phyloP scores from a whole-genome alignment of 2,797 vertebrate species.

The Artibeus lituratus region DNA sequence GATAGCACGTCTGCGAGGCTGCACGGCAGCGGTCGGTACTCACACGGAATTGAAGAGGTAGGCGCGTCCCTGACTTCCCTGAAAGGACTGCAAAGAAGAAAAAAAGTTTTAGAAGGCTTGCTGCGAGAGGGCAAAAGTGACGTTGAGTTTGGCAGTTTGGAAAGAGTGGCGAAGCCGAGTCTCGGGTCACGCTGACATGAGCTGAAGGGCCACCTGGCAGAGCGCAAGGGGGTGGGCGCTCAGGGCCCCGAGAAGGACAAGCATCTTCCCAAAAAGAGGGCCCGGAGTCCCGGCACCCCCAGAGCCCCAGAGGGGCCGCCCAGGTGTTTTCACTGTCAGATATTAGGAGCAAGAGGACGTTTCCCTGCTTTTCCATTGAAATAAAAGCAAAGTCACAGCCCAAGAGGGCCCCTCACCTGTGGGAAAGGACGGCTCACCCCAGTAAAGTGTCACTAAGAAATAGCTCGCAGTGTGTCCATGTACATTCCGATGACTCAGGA shows the following conservation, averaged over 20 bases:
- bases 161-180: background rate
- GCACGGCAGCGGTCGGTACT: conserved; percentile 79
- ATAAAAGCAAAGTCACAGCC: background rate
- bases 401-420: background rate
- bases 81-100: conserved; percentile 91
- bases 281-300: accelerated
- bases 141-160: accelerated
- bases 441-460: background rate
- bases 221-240: accelerated
- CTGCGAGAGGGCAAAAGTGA: accelerated
- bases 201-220: background rate
- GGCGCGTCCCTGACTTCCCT: conserved; percentile 97
- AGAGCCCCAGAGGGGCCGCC: background rate
- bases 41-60: conserved; percentile 99
- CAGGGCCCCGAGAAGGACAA: background rate
- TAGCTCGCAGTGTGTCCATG: accelerated
- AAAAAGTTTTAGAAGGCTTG: background rate
- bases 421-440: background rate
- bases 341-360: background rate
- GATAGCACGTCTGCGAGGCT: accelerated
- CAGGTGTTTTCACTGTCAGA: background rate
- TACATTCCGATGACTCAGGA: background rate
- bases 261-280: too few species aligned
- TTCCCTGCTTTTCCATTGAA: background rate
- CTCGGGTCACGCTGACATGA: accelerated